phyloP scores from a whole-genome alignment of 2,888 invertebrate species.

The Polymixis flavicincta region DNA sequence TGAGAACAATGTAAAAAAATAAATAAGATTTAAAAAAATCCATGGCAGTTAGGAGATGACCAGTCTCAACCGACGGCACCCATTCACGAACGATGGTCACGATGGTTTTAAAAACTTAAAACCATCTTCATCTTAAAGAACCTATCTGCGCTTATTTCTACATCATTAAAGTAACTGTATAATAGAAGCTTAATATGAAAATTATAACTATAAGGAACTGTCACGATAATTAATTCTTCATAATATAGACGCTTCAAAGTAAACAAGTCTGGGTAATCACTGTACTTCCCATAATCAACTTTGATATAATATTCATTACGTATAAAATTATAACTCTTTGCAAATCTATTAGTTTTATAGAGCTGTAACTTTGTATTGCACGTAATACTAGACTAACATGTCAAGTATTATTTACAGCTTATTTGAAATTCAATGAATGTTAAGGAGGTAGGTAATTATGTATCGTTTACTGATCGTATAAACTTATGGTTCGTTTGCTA shows the following conservation, averaged over 20 bases:
- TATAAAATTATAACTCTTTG: constrained; percentile 22
- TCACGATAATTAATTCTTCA: not conserved
- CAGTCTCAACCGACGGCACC: no score
- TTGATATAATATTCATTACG: constrained; percentile 27
- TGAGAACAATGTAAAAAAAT: no score
- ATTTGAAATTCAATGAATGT: constrained; percentile 58
- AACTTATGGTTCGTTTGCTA: constrained; percentile 11
- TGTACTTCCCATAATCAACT: constrained; percentile 17
- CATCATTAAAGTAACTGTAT: not conserved
- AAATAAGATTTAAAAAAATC: no score
- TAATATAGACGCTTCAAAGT: constrained; percentile 9
- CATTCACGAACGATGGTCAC: no score
- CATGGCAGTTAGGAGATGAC: no score
- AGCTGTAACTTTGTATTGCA: constrained; percentile 12
- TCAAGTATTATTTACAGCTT: constrained; percentile 37
- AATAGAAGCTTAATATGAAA: constrained; percentile 13
- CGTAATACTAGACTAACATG: constrained; percentile 29
- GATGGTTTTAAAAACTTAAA: no score
- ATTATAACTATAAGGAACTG: constrained; percentile 33
- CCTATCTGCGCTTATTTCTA: no score
- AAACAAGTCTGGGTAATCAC: constrained; percentile 39
- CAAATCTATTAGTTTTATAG: constrained; percentile 22
- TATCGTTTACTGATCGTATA: constrained; percentile 19
- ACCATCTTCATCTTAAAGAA: no score
- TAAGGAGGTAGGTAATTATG: constrained; percentile 45